Evolutionary conservation across 2,888 invertebrate species (phyloP).

Genomic region (Capitulum mitella): DNA sequence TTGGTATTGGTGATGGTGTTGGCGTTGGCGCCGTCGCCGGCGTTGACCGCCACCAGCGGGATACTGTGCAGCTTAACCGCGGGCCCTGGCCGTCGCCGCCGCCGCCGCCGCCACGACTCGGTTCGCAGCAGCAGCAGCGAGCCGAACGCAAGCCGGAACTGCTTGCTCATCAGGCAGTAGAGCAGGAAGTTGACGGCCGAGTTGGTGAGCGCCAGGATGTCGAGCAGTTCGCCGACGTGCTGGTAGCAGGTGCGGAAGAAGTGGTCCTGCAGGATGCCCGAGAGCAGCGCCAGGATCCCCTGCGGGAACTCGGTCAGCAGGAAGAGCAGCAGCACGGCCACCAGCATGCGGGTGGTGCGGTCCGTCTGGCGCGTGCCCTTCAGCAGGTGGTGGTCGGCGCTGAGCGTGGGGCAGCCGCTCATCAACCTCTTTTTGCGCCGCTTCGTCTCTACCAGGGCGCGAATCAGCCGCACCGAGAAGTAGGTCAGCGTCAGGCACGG

Average conservation of each 20-base stretch:
- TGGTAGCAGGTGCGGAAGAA: slow-evolving; percentile 73
- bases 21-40: neutral
- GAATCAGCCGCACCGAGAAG: slow-evolving; percentile 34
- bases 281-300: slow-evolving; percentile 62
- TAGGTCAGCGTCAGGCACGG: slow-evolving; percentile 81
- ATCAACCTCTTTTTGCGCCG: slow-evolving; percentile 29
- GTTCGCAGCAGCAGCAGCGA: slow-evolving; percentile 28
- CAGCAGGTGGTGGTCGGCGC: slow-evolving; percentile 28
- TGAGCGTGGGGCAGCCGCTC: neutral
- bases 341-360: slow-evolving; percentile 35
- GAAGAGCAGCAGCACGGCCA: slow-evolving; percentile 36
- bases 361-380: slow-evolving; percentile 33
- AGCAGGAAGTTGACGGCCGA: slow-evolving; percentile 88
- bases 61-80: neutral
- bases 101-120: neutral
- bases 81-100: neutral
- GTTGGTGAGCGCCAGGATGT: slow-evolving; percentile 79
- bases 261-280: slow-evolving; percentile 64
- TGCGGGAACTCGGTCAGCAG: slow-evolving; percentile 36
- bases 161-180: slow-evolving; percentile 88
- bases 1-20: too few relatives aligned
- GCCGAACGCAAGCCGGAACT: slow-evolving; percentile 60
- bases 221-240: slow-evolving; percentile 63
- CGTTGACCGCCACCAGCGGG: neutral
- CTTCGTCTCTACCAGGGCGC: slow-evolving; percentile 33